Evolutionary conservation across 2,888 invertebrate species (phyloP).

Genomic region (Furcula furcula): DNA sequence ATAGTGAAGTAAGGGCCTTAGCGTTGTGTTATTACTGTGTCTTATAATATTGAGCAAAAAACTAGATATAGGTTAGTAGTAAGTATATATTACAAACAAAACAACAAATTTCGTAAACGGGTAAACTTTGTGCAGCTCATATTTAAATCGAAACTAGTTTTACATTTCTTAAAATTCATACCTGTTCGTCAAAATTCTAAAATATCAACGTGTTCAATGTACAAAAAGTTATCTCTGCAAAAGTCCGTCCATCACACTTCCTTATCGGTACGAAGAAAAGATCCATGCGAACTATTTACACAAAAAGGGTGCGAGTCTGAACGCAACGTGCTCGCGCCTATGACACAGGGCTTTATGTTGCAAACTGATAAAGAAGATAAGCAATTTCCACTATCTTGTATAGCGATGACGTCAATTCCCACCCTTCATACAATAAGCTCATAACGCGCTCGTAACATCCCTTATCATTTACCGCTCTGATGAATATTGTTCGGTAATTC

Average conservation of each 20-base stretch:
- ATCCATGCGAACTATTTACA: conserved; percentile 41
- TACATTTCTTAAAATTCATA: background rate
- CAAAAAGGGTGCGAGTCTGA: conserved; percentile 59
- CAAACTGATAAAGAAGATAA: conserved; percentile 39
- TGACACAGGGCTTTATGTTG: conserved; percentile 42
- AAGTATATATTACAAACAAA: too few species aligned
- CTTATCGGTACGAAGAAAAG: conserved; percentile 61
- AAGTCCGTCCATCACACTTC: conserved; percentile 48
- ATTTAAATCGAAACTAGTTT: too few species aligned
- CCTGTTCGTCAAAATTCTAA: background rate
- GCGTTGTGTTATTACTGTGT: too few species aligned
- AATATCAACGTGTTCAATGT: conserved; percentile 2
- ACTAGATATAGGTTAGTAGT: too few species aligned
- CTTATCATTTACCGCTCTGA: conserved; percentile 9
- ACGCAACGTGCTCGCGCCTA: conserved; percentile 44
- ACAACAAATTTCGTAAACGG: too few species aligned
- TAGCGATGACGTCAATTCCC: conserved; percentile 24
- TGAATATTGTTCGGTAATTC: conserved; percentile 3
- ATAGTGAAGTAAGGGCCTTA: too few species aligned
- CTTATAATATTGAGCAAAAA: too few species aligned
- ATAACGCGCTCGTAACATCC: conserved; percentile 1
- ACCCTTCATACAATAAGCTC: conserved; percentile 10
- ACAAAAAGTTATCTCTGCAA: conserved; percentile 10
- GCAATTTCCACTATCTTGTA: conserved; percentile 24
- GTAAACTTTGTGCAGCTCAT: too few species aligned